Conservation (phyloP, 2,888 invertebrate species). For the Blastobasis adustella region DNA sequence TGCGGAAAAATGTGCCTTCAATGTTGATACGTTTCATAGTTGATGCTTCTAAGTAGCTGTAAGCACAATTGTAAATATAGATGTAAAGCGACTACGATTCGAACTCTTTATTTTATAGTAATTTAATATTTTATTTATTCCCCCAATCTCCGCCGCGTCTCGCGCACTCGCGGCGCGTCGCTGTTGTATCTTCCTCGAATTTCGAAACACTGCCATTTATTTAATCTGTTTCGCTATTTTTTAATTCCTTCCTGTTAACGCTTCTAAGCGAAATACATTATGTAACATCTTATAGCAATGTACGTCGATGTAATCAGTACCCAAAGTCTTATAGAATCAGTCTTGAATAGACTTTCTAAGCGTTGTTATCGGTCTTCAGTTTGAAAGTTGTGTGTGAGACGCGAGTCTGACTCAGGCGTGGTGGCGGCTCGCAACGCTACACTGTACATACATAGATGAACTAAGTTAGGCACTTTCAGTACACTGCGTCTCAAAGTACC, state of each 20-base stretch:
- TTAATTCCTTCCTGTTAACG: too few species aligned
- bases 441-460: conserved; percentile 45
- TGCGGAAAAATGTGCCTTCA: conserved; percentile 75
- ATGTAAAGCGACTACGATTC: conserved; percentile 52
- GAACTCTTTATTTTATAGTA: conserved; percentile 65
- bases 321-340: too few species aligned
- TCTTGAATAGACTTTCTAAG: too few species aligned
- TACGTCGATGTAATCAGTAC: too few species aligned
- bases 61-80: conserved; percentile 71
- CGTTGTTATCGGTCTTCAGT: too few species aligned
- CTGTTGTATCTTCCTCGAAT: neutral
- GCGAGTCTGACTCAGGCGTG: conserved; percentile 27
- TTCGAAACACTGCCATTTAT: neutral
- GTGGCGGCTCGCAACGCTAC: conserved; percentile 8
- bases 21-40: conserved; percentile 70
- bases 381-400: conserved; percentile 27
- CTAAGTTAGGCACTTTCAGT: conserved; percentile 55
- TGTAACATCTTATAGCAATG: too few species aligned
- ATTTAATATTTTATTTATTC: conserved; percentile 68
- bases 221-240: neutral
- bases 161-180: neutral
- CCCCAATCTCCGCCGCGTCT: conserved; percentile 23
- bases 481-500: conserved; percentile 45
- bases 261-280: too few species aligned
- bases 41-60: conserved; percentile 69